These are phyloP conservation scores for Cercopithecus mona DNA, from an alignment of 2,113 vertebrate species.

Conservation along the genomic window DNA sequence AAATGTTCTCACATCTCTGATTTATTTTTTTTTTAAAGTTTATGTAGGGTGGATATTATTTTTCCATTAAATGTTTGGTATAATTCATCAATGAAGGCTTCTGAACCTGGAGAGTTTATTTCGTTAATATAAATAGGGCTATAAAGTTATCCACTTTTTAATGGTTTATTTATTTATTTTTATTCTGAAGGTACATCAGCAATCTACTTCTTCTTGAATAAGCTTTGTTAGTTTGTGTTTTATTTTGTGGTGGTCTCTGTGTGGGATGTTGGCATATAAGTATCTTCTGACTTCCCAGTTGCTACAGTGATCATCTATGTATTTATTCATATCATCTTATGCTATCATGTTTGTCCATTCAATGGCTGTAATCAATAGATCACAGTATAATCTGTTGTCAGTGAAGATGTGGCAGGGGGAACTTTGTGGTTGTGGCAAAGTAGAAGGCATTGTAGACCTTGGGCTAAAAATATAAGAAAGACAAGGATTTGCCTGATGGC, in stretches of 20 bases:
- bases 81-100: background rate
- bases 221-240: background rate
- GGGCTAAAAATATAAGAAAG: background rate
- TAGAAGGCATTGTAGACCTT: background rate
- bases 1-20: background rate
- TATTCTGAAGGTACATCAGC: too few species aligned
- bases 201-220: background rate
- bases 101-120: background rate
- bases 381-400: background rate
- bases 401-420: background rate
- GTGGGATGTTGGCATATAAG: background rate
- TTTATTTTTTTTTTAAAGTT: background rate
- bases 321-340: background rate
- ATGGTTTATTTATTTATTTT: background rate
- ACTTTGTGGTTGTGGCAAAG: background rate
- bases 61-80: background rate
- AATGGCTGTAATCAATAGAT: background rate
- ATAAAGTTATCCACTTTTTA: background rate
- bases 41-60: background rate
- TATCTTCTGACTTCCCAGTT: background rate
- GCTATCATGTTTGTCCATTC: background rate
- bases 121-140: constrained; percentile 1
- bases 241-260: background rate
- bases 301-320: background rate
- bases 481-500: background rate